A percentile compares a stretch with the other conserved stretches of the same genome.
Evolutionary conservation across 2,888 invertebrate species (phyloP).

Genomic region (Drosophila barbarae): DNA sequence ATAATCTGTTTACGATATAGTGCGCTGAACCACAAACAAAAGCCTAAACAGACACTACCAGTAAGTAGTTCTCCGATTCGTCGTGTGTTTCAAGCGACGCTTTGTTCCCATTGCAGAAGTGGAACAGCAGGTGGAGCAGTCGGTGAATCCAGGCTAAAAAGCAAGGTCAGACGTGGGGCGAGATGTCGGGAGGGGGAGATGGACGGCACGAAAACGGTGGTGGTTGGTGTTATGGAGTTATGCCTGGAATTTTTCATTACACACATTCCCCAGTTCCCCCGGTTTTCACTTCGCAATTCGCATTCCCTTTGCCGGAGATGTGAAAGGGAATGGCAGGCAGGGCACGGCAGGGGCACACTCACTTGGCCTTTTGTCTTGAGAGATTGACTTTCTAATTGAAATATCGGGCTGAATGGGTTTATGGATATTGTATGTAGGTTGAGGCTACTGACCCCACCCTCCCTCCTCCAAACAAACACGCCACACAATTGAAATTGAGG

Average conservation of each 20-base stretch:
- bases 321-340: conserved; percentile 19
- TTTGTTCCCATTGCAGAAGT: conserved; percentile 25
- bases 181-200: neutral
- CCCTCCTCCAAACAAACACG: neutral
- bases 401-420: conserved; percentile 1
- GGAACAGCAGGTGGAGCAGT: conserved; percentile 27
- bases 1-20: conserved; percentile 13
- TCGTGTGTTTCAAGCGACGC: neutral
- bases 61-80: conserved; percentile 5
- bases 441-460: conserved; percentile 13
- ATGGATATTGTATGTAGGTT: conserved; percentile 5
- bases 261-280: conserved; percentile 1
- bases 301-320: conserved; percentile 12
- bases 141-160: conserved; percentile 9
- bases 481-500: neutral
- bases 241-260: conserved; percentile 30
- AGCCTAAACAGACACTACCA: conserved; percentile 9
- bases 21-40: conserved; percentile 39
- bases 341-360: conserved; percentile 1
- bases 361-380: conserved; percentile 6
- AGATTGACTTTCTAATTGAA: conserved; percentile 38
- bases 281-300: neutral
- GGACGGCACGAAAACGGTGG: too few species aligned
- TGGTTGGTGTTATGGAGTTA: conserved; percentile 4
- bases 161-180: conserved; percentile 27